Base-by-base conservation (phyloP, 2,888 invertebrate species). In the Leptogaster cylindrica region DNA sequence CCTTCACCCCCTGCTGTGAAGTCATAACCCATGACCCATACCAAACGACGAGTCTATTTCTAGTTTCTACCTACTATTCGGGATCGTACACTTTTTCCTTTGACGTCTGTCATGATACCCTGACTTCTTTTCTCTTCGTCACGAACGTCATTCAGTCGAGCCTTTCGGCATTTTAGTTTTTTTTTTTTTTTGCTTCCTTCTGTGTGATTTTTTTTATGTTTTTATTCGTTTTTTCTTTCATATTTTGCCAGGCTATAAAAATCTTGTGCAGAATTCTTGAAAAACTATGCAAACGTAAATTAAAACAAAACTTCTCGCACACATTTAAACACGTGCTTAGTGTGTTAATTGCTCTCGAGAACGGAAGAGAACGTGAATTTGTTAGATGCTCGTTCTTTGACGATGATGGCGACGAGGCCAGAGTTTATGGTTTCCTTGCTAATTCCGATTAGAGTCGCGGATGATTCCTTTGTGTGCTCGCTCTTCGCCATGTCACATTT, bases 371-470 rank as follows among this genome's bases (percentile, higher is more conserved):
- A n/a, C n/a, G n/a, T n/a, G n/a, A n/a, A 55, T 6, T 25, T 55
- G 55, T 55, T n/a, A n/a, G n/a, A n/a, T n/a, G n/a, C n/a, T n/a
- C n/a, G n/a, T n/a, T n/a, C n/a, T n/a, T n/a, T n/a, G n/a, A n/a
- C n/a, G 46, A 16, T 23, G n/a, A 12, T 23, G 25, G 2, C 44
- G 2, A 31, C 23, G 31, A 31, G 18, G 33, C n/a, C 52, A 20
- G 52, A 27, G 14, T 33, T 18, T 33, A 52, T 33, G 31, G 28
- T 52, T 52, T 31, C 31, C 33, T 52, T 52, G 31, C 52, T 52
- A 52, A 52, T 52, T 52, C 33, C 27, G 14, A 52, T 52, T 52
- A 52, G 52, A 46, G 52, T 31, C 18, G 33, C 10, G 10, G 10
- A 8, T 16, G 52, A 16, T 33, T 31, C 33, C 44, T 27, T 23